phyloP scores from a whole-genome alignment of 2,113 vertebrate genomes.

The Jaculus jaculus region DNA sequence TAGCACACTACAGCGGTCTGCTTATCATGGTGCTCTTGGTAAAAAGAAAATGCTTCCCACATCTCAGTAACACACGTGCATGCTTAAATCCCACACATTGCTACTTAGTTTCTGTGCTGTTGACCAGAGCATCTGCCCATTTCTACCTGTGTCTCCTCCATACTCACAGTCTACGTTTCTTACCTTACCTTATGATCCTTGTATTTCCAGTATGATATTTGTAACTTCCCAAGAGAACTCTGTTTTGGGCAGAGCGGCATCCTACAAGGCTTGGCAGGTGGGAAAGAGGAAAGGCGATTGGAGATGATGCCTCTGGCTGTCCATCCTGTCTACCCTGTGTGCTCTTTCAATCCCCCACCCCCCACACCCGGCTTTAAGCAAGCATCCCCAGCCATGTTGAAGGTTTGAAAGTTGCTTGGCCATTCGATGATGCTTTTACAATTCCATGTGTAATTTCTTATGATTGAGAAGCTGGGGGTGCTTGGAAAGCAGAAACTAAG shows the following conservation, averaged over 20 bases:
- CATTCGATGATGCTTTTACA: background rate
- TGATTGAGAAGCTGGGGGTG: background rate
- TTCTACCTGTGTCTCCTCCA: background rate
- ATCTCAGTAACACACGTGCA: background rate
- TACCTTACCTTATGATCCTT: background rate
- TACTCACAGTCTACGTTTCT: background rate
- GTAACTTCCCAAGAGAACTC: background rate
- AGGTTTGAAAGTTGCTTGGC: background rate
- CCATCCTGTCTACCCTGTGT: background rate
- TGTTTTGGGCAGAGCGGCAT: background rate
- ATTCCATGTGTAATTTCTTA: background rate
- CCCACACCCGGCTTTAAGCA: background rate
- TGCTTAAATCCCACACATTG: background rate
- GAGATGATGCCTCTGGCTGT: background rate
- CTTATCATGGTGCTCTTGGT: constrained; percentile 16
- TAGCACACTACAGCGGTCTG: background rate
- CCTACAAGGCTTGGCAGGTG: background rate
- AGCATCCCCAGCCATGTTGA: constrained; percentile 63
- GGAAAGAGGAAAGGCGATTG: background rate
- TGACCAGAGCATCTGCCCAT: background rate
- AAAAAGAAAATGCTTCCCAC: background rate
- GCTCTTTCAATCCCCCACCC: too few relatives aligned
- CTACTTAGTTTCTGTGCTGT: background rate
- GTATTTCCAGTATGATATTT: background rate
- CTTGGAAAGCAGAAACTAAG: background rate